Evolutionary conservation across 2,888 invertebrate genomes (phyloP).

Genomic region (Drosophila neonasuta): DNA sequence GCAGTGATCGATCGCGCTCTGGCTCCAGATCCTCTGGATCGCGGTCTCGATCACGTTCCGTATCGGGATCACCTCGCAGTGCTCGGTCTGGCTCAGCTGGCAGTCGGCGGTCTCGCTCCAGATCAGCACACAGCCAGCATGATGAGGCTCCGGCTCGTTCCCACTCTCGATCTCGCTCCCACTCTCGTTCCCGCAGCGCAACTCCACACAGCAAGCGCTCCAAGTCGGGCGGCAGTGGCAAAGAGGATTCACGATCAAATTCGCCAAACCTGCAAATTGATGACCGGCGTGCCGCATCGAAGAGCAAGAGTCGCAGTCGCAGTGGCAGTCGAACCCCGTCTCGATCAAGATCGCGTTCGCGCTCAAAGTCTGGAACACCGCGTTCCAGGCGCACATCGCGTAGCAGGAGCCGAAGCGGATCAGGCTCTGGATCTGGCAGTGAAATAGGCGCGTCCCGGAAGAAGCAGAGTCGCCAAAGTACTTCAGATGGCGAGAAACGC

Average conservation of each 20-base stretch:
- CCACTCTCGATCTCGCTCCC: conserved; percentile 43
- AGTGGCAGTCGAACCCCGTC: conserved; percentile 73
- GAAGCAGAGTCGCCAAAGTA: conserved; percentile 82
- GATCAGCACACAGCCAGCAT: conserved; percentile 49
- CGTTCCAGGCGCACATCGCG: conserved; percentile 45
- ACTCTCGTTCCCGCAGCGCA: conserved; percentile 62
- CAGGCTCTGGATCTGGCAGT: conserved; percentile 79
- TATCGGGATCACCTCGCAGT: conserved; percentile 71
- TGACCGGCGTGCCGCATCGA: conserved; percentile 81
- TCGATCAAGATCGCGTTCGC: conserved; percentile 51
- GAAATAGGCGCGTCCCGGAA: conserved; percentile 77
- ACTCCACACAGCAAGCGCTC: conserved; percentile 63
- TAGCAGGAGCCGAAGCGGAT: conserved; percentile 68
- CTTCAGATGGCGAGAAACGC: conserved; percentile 82
- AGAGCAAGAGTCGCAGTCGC: conserved; percentile 62
- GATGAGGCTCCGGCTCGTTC: conserved; percentile 60
- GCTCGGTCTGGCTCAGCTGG: conserved; percentile 48
- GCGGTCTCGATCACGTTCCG: conserved; percentile 58
- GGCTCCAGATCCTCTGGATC: conserved; percentile 39
- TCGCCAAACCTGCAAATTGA: conserved; percentile 84
- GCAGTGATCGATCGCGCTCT: conserved; percentile 78
- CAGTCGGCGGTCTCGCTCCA: conserved; percentile 51
- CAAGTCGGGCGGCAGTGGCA: conserved; percentile 64
- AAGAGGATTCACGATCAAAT: conserved; percentile 83
- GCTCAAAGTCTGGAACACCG: conserved; percentile 58